Evolutionary conservation across 2,113 vertebrate species (phyloP).

Genomic region (Pseudois nayaur): DNA sequence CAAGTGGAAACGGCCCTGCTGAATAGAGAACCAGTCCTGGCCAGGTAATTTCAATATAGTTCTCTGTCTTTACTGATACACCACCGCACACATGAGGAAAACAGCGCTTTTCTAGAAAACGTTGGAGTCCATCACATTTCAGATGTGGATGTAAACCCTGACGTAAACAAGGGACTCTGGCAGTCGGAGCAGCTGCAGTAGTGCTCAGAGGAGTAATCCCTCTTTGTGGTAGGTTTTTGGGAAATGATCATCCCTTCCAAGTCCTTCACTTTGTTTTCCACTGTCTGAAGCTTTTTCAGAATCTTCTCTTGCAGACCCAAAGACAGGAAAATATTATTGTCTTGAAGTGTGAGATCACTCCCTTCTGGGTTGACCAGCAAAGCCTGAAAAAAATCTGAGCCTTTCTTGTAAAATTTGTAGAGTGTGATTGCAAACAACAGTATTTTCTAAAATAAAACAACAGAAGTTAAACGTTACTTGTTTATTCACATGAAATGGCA

Average conservation of each 20-base stretch:
- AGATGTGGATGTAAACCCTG: constrained; percentile 66
- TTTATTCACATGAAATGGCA: neutral
- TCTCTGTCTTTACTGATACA: constrained; percentile 65
- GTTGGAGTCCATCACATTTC: constrained; percentile 55
- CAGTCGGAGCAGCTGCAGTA: constrained; percentile 69
- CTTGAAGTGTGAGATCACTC: neutral
- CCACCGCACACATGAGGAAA: constrained; percentile 19
- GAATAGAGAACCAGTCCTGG: neutral
- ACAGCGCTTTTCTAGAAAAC: constrained; percentile 37
- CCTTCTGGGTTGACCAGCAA: constrained; percentile 53
- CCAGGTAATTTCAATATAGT: constrained; percentile 34
- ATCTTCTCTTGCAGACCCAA: constrained; percentile 74
- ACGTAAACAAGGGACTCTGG: constrained; percentile 59
- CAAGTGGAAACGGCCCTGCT: neutral
- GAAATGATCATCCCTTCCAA: constrained; percentile 68
- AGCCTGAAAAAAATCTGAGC: constrained; percentile 68
- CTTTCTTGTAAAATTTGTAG: constrained; percentile 72
- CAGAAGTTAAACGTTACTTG: constrained; percentile 46
- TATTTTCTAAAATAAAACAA: constrained; percentile 69
- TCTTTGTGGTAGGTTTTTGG: constrained; percentile 31
- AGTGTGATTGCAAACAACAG: constrained; percentile 64
- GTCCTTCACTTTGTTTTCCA: constrained; percentile 71
- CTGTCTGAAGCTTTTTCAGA: constrained; percentile 68
- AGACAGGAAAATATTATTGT: constrained; percentile 50
- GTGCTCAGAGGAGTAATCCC: constrained; percentile 42